These are phyloP conservation scores for Dysmachus trigonus DNA, from an alignment of 2,888 invertebrate genomes.

Conservation along the genomic window DNA sequence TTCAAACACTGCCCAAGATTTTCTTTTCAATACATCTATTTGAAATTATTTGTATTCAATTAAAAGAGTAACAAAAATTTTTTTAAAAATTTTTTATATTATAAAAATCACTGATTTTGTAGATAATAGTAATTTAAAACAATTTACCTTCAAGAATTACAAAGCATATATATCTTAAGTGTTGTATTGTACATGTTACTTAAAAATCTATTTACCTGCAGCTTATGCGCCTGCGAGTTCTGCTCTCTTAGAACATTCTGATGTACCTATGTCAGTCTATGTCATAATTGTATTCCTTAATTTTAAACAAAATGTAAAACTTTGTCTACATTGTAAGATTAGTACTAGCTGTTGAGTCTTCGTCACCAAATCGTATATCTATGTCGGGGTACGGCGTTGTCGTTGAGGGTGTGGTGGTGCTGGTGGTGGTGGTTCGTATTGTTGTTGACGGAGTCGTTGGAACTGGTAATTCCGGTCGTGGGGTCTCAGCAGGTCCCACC, in stretches of 20 bases:
- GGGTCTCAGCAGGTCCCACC: not conserved
- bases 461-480: not conserved
- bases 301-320: not conserved
- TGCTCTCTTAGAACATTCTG: not conserved
- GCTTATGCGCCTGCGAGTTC: not conserved
- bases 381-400: not conserved
- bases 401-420: not conserved
- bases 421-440: not conserved
- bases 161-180: not conserved
- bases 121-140: not conserved
- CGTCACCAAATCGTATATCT: slow-evolving; percentile 13
- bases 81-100: too few species aligned
- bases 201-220: not conserved
- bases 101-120: too few species aligned
- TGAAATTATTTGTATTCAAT: too few species aligned
- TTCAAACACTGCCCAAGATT: too few species aligned
- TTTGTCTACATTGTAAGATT: not conserved
- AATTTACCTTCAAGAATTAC: not conserved
- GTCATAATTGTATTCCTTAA: not conserved
- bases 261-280: not conserved
- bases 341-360: not conserved
- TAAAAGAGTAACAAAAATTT: too few species aligned
- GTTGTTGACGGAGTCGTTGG: not conserved
- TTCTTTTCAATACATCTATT: too few species aligned
- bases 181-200: not conserved